Evolutionary conservation across 2,888 invertebrate species (phyloP).

Genomic region (Isoperla grammatica): DNA sequence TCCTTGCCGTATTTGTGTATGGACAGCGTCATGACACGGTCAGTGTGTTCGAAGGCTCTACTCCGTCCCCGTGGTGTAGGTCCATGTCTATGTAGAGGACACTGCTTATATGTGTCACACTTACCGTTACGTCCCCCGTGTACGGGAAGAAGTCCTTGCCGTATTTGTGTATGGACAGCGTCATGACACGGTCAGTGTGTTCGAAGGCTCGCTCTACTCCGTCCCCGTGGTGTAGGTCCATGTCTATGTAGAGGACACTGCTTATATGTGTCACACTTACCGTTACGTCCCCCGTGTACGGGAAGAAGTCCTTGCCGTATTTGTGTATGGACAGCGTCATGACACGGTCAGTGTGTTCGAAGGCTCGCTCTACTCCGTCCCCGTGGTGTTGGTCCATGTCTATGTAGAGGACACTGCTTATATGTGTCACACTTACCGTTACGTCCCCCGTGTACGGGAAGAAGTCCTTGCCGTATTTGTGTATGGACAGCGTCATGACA

Average conservation of each 20-base stretch:
- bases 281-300: constrained; percentile 86
- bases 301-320: constrained; percentile 95
- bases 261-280: constrained; percentile 95
- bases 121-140: constrained; percentile 84
- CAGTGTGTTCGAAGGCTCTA: constrained; percentile 98
- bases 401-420: constrained; percentile 92
- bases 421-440: constrained; percentile 96
- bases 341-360: constrained; percentile 97
- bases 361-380: constrained; percentile 99
- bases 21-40: constrained; percentile 98
- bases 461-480: constrained; percentile 95
- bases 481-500: constrained; percentile 99
- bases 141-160: constrained; percentile 97
- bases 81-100: constrained; percentile 99
- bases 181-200: constrained; percentile 99
- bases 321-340: constrained; percentile 99
- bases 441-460: constrained; percentile 91
- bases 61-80: constrained; percentile 99
- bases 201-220: constrained; percentile 99
- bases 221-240: constrained; percentile 99
- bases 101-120: constrained; percentile 93
- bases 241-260: constrained; percentile 96
- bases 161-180: constrained; percentile 98
- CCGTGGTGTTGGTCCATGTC: constrained; percentile 99
- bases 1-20: constrained; percentile 97